A percentile compares a stretch with the other conserved stretches of the same genome.
Evolutionary conservation across 2,113 vertebrate species (phyloP).

Genomic region (Neolamprologus caudopunctatus): DNA sequence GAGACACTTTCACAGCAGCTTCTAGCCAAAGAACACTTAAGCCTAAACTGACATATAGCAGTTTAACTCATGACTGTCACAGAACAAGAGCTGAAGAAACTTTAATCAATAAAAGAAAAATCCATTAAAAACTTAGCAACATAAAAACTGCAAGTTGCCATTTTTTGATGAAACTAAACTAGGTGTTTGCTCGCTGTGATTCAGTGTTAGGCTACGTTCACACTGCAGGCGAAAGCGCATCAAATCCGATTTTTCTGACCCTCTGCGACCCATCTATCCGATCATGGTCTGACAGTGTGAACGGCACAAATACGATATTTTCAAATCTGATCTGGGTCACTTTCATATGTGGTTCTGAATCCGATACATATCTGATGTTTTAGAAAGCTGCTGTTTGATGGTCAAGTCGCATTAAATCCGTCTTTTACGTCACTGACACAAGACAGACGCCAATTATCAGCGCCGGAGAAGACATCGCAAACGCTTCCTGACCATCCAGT

Average conservation of each 20-base stretch:
- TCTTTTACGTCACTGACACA: fast-evolving
- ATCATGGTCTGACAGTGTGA: too few relatives aligned
- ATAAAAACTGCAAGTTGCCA: background rate
- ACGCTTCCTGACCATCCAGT: too few relatives aligned
- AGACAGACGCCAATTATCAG: too few relatives aligned
- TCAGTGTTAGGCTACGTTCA: background rate
- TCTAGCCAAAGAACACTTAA: background rate
- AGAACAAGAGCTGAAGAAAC: background rate
- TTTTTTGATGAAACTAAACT: background rate
- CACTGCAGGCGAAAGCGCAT: too few relatives aligned
- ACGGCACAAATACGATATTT: too few relatives aligned
- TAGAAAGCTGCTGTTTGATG: too few relatives aligned
- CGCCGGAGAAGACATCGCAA: fast-evolving
- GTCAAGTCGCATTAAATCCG: fast-evolving
- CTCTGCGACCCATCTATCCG: fast-evolving
- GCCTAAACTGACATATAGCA: background rate
- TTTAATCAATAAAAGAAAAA: background rate
- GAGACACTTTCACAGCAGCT: background rate
- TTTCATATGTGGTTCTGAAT: fast-evolving
- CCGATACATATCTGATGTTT: fast-evolving
- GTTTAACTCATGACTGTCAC: background rate
- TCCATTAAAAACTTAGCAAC: background rate
- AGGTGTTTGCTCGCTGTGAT: background rate
- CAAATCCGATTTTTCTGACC: fast-evolving
- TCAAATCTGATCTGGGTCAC: too few relatives aligned